These are phyloP conservation scores for Nematostella vectensis DNA, from an alignment of 92 coral and sea anemone genomes.

Conservation along the genomic window DNA sequence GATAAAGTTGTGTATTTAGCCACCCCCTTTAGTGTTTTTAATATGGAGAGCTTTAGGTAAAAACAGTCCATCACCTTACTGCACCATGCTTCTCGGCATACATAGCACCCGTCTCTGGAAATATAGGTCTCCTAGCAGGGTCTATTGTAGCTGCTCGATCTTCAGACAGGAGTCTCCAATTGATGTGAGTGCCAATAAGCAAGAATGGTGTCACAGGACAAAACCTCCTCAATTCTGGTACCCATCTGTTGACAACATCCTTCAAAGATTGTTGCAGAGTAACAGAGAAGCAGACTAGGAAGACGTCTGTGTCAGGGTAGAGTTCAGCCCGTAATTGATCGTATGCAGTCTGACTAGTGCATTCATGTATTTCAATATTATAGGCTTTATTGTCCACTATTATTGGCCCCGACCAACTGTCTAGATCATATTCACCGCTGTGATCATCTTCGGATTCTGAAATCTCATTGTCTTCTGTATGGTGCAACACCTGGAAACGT, in stretches of 20 bases:
- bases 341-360: conserved; percentile 58
- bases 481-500: conserved; percentile 28
- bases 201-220: conserved; percentile 89
- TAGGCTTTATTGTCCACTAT: conserved; percentile 28
- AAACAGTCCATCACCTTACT: too few relatives aligned
- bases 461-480: conserved; percentile 23
- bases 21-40: too few relatives aligned
- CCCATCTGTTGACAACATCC: conserved; percentile 76
- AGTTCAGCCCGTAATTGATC: conserved; percentile 48
- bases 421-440: conserved; percentile 6
- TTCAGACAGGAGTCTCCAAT: conserved; percentile 79
- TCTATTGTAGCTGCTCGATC: conserved; percentile 28
- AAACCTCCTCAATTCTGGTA: conserved; percentile 70
- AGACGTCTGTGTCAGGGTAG: conserved; percentile 77
- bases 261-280: conserved; percentile 58
- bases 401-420: conserved; percentile 44
- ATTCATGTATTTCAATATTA: conserved; percentile 41
- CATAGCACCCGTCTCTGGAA: conserved; percentile 51
- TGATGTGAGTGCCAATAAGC: conserved; percentile 90
- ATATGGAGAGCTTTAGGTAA: too few relatives aligned
- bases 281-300: conserved; percentile 93
- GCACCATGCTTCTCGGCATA: conserved; percentile 70
- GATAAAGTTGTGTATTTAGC: too few relatives aligned
- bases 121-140: conserved; percentile 53
- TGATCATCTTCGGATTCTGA: conserved; percentile 20